Conservation (phyloP, 2,113 vertebrate species). For the Bungarus multicinctus region DNA sequence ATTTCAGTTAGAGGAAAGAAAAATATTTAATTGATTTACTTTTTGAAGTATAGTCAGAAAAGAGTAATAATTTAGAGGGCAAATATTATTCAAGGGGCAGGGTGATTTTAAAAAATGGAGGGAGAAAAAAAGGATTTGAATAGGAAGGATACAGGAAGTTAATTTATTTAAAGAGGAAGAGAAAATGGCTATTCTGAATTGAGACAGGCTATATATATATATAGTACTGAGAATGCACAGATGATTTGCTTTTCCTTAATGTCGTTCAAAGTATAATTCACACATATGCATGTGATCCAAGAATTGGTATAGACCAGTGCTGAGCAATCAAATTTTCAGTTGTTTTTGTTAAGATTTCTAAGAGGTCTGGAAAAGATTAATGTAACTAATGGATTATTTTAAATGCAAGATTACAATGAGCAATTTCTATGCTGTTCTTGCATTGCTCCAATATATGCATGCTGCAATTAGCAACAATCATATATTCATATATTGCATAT, state of each 20-base stretch:
- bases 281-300: not conserved
- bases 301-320: not conserved
- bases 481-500: conserved; percentile 17
- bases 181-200: not conserved
- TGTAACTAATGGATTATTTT: conserved; percentile 11
- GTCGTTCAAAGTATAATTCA: not conserved
- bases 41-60: not conserved
- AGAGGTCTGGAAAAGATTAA: not conserved
- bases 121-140: not conserved
- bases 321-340: not conserved
- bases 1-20: not conserved
- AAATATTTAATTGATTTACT: not conserved
- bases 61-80: not conserved
- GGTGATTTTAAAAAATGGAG: not conserved
- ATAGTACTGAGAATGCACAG: no score
- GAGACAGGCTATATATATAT: not conserved
- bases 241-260: not conserved
- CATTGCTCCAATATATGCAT: conserved; percentile 7
- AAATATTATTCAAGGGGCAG: not conserved
- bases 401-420: conserved; percentile 10
- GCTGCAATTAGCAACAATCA: conserved; percentile 24
- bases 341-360: not conserved
- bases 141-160: not conserved
- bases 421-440: conserved; percentile 3
- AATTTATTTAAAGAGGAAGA: not conserved